Evolutionary conservation across 37 sponge, comb jelly and placozoan species (phyloP), one percentile per base, ranked within the genome.

Genomic region (Geodia barretti): DNA sequence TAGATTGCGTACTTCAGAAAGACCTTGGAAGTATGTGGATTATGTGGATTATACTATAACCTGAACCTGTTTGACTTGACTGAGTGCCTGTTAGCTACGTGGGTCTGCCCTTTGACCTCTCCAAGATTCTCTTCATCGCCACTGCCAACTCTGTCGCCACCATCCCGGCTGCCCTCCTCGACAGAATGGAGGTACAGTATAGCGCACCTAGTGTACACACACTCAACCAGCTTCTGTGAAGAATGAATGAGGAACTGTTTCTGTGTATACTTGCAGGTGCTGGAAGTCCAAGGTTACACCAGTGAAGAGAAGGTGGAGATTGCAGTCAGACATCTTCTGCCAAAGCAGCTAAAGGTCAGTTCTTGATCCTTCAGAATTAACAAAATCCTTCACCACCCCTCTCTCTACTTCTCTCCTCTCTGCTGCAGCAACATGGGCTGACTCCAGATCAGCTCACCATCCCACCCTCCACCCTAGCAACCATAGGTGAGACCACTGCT

Each of bases 221-320:
- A 9, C 41, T 72, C 61, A 54, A 58, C 47, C 29, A 47, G 60
- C 9, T 8, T n/a, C n/a, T n/a, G n/a, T n/a, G n/a, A n/a, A n/a
- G n/a, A n/a, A n/a, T n/a, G n/a, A n/a, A n/a, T n/a, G n/a, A n/a
- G n/a, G n/a, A n/a, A n/a, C n/a, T n/a, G n/a, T n/a, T n/a, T n/a
- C n/a, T n/a, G n/a, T n/a, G n/a, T n/a, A n/a, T n/a, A n/a, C n/a
- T n/a, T n/a, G n/a, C n/a, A 88, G 89, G 88, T 93, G 65, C 87
- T 96, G 64, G 84, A 83, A 26, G 80, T 92, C 23, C 85, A 91
- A 30, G 96, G 96, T 0, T 96, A 96, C 80, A 90, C 91, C 19
- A 73, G 75, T 37, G 94, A 96, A 60, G 96, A 96, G 81, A 96
- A 96, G 74, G 72, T 92, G 3, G 88, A 87, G 62, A 96, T 96